phyloP scores from a whole-genome alignment of 2,113 vertebrate genomes.

The Lynx canadensis region DNA sequence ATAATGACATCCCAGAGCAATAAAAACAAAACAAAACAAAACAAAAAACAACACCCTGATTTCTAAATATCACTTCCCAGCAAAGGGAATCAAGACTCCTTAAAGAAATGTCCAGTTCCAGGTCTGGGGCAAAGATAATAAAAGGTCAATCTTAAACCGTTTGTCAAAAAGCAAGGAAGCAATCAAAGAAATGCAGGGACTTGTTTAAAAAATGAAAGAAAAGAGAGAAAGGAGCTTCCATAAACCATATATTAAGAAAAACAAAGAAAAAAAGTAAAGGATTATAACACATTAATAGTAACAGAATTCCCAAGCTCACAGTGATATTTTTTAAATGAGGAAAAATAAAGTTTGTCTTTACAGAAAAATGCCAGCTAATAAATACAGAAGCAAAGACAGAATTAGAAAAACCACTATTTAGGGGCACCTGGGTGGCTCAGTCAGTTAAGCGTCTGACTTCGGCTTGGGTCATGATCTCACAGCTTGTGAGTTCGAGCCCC shows the following conservation, averaged over 20 bases:
- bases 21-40: too few relatives aligned
- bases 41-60: neutral
- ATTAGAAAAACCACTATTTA: neutral
- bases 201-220: neutral
- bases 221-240: neutral
- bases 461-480: too few relatives aligned
- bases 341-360: neutral
- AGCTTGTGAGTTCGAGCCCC: too few relatives aligned
- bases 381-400: slow-evolving; percentile 7
- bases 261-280: neutral
- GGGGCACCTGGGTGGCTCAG: too few relatives aligned
- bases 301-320: neutral
- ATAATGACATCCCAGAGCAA: neutral
- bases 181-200: neutral
- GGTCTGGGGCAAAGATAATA: neutral
- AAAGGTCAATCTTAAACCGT: neutral
- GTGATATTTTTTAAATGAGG: neutral
- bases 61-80: neutral
- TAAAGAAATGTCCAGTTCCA: neutral
- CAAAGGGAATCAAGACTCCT: neutral
- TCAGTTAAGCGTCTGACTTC: too few relatives aligned
- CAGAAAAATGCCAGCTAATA: neutral
- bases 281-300: neutral
- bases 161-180: neutral
- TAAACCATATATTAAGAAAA: neutral